Evolutionary conservation across 2,888 invertebrate genomes (phyloP), one percentile per base, ranked within the genome.

Genomic region (Lycaena phlaeas): DNA sequence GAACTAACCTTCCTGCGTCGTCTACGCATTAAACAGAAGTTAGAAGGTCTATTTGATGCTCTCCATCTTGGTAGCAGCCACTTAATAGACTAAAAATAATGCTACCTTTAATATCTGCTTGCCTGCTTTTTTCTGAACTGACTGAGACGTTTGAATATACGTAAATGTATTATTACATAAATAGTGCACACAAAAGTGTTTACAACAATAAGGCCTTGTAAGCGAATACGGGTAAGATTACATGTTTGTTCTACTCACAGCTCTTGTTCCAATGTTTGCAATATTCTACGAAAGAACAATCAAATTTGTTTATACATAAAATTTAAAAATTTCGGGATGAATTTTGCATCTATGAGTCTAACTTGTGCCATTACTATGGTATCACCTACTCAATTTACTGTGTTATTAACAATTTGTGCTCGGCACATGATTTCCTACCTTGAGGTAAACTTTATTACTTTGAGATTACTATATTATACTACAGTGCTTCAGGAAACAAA

Each of bases 61-160:
- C 85, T 76, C 85, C 85, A 85, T 58, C 85, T 72, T 56, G 78
- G 78, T 56, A 82, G 70, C 68, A 74, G 72, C 85, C 85, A 85
- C 64, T 74, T 84, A 64, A 85, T 66, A 69, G 68, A 82, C 85
- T 85, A 85, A 65, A 84, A 78, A 58, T 62, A 79, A 67, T 50
- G 64, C 45, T 26, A 34, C 38, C 42, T 37, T 34, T 36, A 34
- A 18, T 34, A 38, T 37, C 26, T 22, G n/a, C 30, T 49, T 49
- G 58, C 43, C 29, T 38, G 25, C 36, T 27, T 30, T n/a, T 11
- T 25, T 36, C 26, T 25, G 14, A 41, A 10, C 27, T 26, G 7
- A 17, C 14, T 7, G 14, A 37, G 18, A 4, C 14, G 30, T 12
- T 40, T 36, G 17, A 22, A 41, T 15, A 34, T 15, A 30, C n/a